phyloP scores from a whole-genome alignment of 2,113 vertebrate species.

The Oreochromis niloticus region DNA sequence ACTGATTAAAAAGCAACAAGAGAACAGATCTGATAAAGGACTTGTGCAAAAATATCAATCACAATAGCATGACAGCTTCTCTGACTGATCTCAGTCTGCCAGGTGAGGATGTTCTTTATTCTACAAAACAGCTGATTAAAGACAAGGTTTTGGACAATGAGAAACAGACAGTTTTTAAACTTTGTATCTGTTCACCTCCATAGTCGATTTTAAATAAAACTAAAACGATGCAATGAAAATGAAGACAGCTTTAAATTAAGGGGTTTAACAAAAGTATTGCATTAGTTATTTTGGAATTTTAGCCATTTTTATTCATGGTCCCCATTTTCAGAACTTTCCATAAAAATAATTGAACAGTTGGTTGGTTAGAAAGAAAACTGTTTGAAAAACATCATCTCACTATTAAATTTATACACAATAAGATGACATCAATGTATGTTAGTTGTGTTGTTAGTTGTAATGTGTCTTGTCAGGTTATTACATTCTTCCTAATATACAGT shows the following conservation, averaged over 20 bases:
- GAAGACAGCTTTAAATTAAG: not conserved
- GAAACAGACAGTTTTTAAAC: not conserved
- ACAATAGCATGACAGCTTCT: not conserved
- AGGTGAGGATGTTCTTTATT: not conserved
- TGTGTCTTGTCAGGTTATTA: not conserved
- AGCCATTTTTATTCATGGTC: not conserved
- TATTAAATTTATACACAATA: not conserved
- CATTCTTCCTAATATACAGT: not conserved
- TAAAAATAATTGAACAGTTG: not conserved
- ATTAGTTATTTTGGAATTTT: not conserved
- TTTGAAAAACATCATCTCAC: not conserved
- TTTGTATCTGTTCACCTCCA: not conserved
- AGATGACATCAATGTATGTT: not conserved
- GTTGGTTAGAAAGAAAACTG: not conserved
- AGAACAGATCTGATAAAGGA: not conserved
- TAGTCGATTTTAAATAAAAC: not conserved
- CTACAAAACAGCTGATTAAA: not conserved
- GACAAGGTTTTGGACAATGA: not conserved
- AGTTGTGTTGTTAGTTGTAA: not conserved
- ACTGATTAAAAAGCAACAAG: not conserved
- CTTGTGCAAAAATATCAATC: not conserved
- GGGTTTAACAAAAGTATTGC: not conserved
- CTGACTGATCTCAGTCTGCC: not conserved
- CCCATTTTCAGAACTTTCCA: not conserved
- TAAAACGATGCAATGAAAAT: not conserved